Base-by-base conservation (phyloP, 2,797 vertebrate species). In the Fratercula arctica region DNA sequence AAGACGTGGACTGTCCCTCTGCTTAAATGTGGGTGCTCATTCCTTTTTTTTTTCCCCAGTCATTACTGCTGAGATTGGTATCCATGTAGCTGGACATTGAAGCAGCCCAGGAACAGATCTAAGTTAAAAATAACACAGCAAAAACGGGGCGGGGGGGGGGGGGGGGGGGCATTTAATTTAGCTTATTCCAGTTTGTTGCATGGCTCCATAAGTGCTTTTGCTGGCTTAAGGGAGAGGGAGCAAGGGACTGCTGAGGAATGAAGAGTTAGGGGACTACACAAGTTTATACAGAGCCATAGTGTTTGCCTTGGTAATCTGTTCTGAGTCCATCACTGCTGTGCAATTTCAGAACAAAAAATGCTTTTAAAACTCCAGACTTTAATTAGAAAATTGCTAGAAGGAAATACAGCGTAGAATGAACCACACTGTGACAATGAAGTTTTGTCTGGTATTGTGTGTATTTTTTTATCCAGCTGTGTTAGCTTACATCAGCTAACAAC, bases 341-440 rank as follows among this genome's bases (percentile, higher is more conserved):
- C 68, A 63, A 50, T 76, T 72, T 89, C 39, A 85, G 54, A 93
- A 76, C 26, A 86, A 96, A 56, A 95, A 37, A 35, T 73, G 4
- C 48, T 76, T 92, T 91, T 63, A 70, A 53, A 87, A 88, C 17
- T 79, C 19, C 46, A 90, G 46, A 80, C 53, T 87, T 79, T 73
- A 83, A 91, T 85, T 90, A 54, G 50, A 97, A 97, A 93, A 93
- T 63, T 93, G 8, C 48, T 61, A 45, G 45, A 85, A 78, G 74
- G 61, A 96, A 96, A 90, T 50, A 54, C 43, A 92, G 23, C 21
- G 59, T 53, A 90, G 94, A 94, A 67, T 79, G 85, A 95, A 69
- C 89, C 61, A 85, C 7, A 20, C 16, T 24, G 17, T 69, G 76
- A 85, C 60, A 94, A 50, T 95, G 39, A 93, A 85, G 28, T 92